Base-by-base conservation (phyloP, 2,888 invertebrate genomes). In the Eustalomyia histrio region DNA sequence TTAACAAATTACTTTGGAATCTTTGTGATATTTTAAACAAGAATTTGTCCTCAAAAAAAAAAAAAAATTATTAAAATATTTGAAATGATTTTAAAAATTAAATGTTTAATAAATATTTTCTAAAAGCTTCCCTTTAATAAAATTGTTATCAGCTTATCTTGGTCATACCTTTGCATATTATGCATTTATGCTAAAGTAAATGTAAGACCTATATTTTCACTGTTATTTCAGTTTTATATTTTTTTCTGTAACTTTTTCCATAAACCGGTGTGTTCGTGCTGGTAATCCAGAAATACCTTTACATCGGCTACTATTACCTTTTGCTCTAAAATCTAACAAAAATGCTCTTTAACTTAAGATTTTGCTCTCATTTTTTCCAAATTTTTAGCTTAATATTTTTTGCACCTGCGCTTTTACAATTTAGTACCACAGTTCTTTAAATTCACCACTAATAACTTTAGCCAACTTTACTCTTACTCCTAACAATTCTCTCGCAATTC, bases 381-480 rank as follows among this genome's bases (percentile, higher is more conserved):
- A 9, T 33, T 7, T 58, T 18, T 29, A 5, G 8, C 8, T 12
- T 21, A 29, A 47, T 14, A 58, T 21, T 55, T 50, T 33, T 57
- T 58, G 7, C 17, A 43, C 60, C 39, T 78, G 81, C 81, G 81
- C 78, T 24, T n/a, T 33, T 35, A 0, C 0, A 21, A 24, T 81
- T 81, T 81, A 81, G 81, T 78, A 81, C 76, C 9, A 0, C 9
- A 14, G 6, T 24, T 21, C 24, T 58, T 0, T 0, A 58, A 65
- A 58, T 55, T 73, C 75, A 79, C 79, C 79, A 79, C 82, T 82
- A 65, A 58, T 24, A 65, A 76, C 69, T 69, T 50, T 16, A 52
- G 8, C 16, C 0, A 33, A 21, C 14, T 9, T 17, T 14, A 12
- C 8, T 61, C 10, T 50, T 5, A n/a, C 43, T 72, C 58, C 58